phyloP scores from a whole-genome alignment of 2,113 vertebrate genomes.

The Centropus bengalensis region DNA sequence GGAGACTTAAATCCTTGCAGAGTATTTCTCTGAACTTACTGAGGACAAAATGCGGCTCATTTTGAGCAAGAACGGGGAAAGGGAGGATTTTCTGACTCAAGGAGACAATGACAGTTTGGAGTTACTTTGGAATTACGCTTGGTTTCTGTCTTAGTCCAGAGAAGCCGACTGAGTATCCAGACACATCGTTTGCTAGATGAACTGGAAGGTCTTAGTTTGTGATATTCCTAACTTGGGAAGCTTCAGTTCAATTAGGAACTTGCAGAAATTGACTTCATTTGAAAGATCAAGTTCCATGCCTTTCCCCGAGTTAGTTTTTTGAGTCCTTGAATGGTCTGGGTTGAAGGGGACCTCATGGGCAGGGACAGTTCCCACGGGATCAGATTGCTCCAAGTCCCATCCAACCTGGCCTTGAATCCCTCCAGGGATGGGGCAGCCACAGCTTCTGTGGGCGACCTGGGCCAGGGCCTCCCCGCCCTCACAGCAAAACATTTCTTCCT shows the following conservation, averaged over 20 bases:
- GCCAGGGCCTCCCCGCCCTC: too few relatives aligned
- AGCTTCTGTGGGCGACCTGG: too few relatives aligned
- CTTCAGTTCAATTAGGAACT: not conserved
- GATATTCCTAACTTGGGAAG: not conserved
- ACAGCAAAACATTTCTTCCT: too few relatives aligned
- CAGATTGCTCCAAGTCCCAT: too few relatives aligned
- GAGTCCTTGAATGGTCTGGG: too few relatives aligned
- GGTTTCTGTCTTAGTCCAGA: not conserved
- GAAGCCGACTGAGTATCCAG: not conserved
- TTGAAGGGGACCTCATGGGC: too few relatives aligned
- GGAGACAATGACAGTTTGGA: not conserved
- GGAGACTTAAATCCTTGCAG: not conserved
- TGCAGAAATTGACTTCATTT: not conserved
- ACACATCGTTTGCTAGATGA: not conserved
- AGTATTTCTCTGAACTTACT: not conserved
- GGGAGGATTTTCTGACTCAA: not conserved
- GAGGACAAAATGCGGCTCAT: not conserved
- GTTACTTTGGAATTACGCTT: not conserved
- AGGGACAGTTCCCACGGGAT: too few relatives aligned
- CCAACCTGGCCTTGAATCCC: too few relatives aligned
- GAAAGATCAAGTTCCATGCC: not conserved
- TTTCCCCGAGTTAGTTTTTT: not conserved
- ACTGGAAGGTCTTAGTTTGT: not conserved
- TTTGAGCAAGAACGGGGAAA: not conserved
- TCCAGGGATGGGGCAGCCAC: too few relatives aligned